These are phyloP conservation scores for Hoplodrina blanda DNA, from an alignment of 2,888 invertebrate genomes.

Conservation along the genomic window DNA sequence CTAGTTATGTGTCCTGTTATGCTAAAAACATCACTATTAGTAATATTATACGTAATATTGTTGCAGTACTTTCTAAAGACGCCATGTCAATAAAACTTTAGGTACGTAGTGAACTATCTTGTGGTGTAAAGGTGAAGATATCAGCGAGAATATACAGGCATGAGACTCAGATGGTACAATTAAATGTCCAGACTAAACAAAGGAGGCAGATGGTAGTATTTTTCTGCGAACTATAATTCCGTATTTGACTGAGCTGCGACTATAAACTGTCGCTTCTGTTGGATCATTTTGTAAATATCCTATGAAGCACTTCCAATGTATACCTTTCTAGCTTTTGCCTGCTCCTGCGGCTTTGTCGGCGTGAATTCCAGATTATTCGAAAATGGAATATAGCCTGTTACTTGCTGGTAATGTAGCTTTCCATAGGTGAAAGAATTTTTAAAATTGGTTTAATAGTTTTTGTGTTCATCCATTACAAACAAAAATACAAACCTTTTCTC, in stretches of 20 bases:
- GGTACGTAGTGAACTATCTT: constrained; percentile 5
- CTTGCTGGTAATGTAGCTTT: no score
- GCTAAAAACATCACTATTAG: constrained; percentile 25
- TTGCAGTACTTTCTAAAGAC: constrained; percentile 29
- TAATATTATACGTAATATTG: constrained; percentile 26
- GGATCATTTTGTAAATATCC: background rate
- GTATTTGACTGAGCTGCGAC: background rate
- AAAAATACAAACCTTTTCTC: no score
- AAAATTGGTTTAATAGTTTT: no score
- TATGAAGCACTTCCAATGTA: background rate
- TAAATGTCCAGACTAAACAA: constrained; percentile 37
- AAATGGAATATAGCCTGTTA: no score
- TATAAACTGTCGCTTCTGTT: background rate
- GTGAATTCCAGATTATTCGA: no score
- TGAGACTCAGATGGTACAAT: constrained; percentile 11
- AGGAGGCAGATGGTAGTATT: constrained; percentile 1
- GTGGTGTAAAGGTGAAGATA: background rate
- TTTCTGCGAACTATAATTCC: background rate
- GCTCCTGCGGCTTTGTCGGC: no score
- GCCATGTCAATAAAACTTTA: constrained; percentile 20
- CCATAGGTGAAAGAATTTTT: no score
- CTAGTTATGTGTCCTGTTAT: constrained; percentile 40
- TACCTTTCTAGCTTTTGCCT: no score
- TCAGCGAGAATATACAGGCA: background rate
- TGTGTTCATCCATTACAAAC: no score